Base-by-base conservation (phyloP, 37 sponge, comb jelly and placozoan species). In the Axinella damicornis region DNA sequence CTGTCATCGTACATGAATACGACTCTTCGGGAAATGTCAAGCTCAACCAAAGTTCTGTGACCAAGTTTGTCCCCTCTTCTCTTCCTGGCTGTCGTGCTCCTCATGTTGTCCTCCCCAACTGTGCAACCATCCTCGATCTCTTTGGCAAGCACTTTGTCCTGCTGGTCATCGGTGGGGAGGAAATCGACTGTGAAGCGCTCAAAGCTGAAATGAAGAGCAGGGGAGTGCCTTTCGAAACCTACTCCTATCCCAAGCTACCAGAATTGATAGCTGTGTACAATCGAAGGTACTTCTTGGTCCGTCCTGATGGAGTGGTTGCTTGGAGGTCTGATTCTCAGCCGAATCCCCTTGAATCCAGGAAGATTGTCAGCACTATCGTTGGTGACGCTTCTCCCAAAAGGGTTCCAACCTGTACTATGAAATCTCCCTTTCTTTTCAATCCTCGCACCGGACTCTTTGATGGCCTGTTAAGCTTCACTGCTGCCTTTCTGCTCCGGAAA, bases 41-140 rank as follows among this genome's bases (percentile, higher is more conserved):
- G 19, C 68, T 65, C 18, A 35, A 34, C 36, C 38, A 28, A 4
- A 65, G 18, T 25, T 57, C 67, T 4, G 5, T 38, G 4, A 34
- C 21, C 19, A 58, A 34, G 53, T 92, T 81, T 72, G 57, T 74
- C 28, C 86, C 77, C 41, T 24, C 80, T 18, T 73, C 91, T 63
- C 76, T 78, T 30, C 95, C 95, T 38, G 95, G 95, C 30, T 79
- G 86, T n/a, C 76, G 95, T 62, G 86, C 91, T 25, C 95, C 95
- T 18, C 95, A 88, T 52, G 74, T 94, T 24, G 79, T 58, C 11
- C 80, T 94, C n/a, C 83, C 87, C 0, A 86, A 88, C 31, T 53
- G 37, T 32, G 53, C 31, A 11, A 70, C 88, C 14, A 91, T 85
- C 61, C 58, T 83, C 31, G 93, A 92, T 62, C 76, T 92, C 2